These are phyloP conservation scores for Aselliscus stoliczkanus DNA, from an alignment of 2,797 vertebrate species.

Conservation along the genomic window DNA sequence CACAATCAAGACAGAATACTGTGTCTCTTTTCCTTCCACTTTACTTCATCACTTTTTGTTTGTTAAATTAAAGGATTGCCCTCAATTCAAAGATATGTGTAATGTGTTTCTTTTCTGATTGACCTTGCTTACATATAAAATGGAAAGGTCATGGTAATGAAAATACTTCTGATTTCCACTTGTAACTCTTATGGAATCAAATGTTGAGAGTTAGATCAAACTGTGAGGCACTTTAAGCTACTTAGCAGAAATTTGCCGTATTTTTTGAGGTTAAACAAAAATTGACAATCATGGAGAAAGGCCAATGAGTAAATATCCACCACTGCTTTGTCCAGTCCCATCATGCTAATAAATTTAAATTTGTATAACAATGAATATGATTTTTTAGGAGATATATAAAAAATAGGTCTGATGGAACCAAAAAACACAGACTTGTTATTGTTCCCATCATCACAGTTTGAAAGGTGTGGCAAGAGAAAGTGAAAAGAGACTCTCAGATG, in stretches of 20 bases:
- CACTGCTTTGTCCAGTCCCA: background rate
- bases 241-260: background rate
- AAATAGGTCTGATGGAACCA: conserved; percentile 46
- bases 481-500: conserved; percentile 56
- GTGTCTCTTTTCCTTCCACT: background rate
- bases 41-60: background rate
- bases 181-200: background rate
- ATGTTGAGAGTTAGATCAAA: background rate
- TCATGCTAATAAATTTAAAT: background rate
- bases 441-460: conserved; percentile 63
- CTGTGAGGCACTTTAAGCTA: background rate
- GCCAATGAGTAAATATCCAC: background rate
- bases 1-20: background rate
- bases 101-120: background rate
- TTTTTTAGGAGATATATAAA: conserved; percentile 28
- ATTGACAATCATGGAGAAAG: background rate
- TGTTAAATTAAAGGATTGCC: background rate
- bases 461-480: conserved; percentile 71
- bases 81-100: background rate
- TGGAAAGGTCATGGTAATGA: background rate
- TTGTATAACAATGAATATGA: background rate
- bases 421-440: conserved; percentile 61
- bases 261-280: background rate
- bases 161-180: background rate
- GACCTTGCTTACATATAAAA: background rate